phyloP scores from a whole-genome alignment of 2,797 vertebrate species.

The Carcharodon carcharias region DNA sequence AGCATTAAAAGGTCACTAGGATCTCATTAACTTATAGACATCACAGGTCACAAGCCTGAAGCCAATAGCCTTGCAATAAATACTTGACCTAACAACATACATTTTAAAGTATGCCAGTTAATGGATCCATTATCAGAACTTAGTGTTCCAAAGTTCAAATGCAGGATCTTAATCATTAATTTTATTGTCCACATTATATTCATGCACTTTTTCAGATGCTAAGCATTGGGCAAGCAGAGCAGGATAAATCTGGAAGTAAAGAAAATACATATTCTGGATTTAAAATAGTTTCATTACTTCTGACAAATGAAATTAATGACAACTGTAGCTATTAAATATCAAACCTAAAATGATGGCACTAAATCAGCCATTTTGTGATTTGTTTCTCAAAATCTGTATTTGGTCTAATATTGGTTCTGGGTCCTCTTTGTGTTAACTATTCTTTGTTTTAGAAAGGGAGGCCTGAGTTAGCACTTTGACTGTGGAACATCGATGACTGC shows the following conservation, averaged over 20 bases:
- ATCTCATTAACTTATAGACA: conserved; percentile 28
- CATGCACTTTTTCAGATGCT: background rate
- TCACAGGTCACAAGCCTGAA: conserved; percentile 31
- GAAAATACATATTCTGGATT: background rate
- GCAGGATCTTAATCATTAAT: conserved; percentile 18
- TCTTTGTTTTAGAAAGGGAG: background rate
- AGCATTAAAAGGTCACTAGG: conserved; percentile 24
- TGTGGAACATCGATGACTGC: background rate
- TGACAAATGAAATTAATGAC: background rate
- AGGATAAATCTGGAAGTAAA: background rate
- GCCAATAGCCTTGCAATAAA: conserved; percentile 33
- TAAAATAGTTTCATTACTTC: background rate
- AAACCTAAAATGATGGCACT: background rate
- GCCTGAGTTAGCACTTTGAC: background rate
- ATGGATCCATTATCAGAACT: conserved; percentile 27
- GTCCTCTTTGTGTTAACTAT: background rate
- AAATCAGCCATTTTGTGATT: background rate
- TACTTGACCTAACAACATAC: conserved; percentile 18
- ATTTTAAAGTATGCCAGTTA: conserved; percentile 14
- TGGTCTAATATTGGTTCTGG: background rate
- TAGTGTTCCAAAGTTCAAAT: conserved; percentile 21
- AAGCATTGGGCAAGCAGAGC: background rate
- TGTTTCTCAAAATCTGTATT: background rate
- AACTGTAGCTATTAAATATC: background rate
- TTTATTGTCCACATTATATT: conserved; percentile 6